These are phyloP conservation scores for Peromyscus nudipes DNA, from an alignment of 2,797 vertebrate genomes.

Conservation along the genomic window DNA sequence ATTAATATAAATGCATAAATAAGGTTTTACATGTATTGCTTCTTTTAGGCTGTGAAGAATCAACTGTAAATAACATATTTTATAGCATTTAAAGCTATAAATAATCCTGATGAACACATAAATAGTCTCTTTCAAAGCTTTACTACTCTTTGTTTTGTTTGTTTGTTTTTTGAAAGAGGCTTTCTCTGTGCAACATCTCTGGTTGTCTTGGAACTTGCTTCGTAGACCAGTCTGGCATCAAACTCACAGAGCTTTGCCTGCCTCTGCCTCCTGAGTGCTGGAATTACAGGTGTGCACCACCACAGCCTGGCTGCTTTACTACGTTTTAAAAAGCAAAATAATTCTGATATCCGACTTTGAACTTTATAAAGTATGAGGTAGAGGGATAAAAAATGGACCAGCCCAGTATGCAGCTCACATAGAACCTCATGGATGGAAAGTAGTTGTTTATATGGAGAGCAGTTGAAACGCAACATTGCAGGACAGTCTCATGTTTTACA, in stretches of 20 bases:
- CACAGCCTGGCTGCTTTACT: neutral
- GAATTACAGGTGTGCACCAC: neutral
- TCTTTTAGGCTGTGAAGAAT: neutral
- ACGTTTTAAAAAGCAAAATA: neutral
- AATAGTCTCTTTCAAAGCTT: conserved; percentile 13
- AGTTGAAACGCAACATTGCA: neutral
- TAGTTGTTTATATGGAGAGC: neutral
- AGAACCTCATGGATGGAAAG: neutral
- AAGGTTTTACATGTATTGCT: neutral
- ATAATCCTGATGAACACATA: neutral
- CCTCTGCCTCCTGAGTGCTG: neutral
- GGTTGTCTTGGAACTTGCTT: neutral
- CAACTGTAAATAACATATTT: neutral
- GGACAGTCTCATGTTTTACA: neutral
- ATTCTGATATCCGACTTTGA: neutral
- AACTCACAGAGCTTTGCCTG: neutral
- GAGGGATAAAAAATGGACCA: neutral
- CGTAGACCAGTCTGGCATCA: neutral
- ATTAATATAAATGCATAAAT: conserved; percentile 27
- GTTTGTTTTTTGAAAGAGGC: neutral
- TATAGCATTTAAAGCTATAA: conserved; percentile 13
- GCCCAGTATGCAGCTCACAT: neutral
- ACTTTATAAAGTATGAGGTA: neutral
- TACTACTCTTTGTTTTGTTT: neutral
- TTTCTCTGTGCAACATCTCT: too few relatives aligned